Conservation (phyloP, 2,888 invertebrate genomes). For the Poecilus cupreus region DNA sequence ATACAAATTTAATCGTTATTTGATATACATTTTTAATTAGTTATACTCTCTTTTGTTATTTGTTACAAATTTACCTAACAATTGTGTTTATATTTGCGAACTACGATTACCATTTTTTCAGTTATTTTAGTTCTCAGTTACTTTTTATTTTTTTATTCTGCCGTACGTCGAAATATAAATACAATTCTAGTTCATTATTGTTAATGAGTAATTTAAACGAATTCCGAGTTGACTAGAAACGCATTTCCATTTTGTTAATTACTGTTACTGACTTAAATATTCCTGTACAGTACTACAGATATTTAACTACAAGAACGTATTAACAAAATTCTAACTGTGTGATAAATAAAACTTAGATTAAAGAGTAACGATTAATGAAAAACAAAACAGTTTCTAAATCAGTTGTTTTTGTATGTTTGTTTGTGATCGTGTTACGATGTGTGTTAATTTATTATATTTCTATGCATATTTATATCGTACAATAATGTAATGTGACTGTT, state of each 20-base stretch:
- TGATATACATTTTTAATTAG: slow-evolving; percentile 51
- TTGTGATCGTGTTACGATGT: slow-evolving; percentile 57
- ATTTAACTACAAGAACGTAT: slow-evolving; percentile 51
- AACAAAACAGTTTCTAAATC: slow-evolving; percentile 51
- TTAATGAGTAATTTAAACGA: slow-evolving; percentile 52
- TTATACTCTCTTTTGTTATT: slow-evolving; percentile 56
- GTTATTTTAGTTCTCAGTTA: slow-evolving; percentile 24
- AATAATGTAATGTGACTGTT: slow-evolving; percentile 43
- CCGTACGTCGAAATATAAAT: slow-evolving; percentile 51
- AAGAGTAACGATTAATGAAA: slow-evolving; percentile 49
- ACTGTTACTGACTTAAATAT: slow-evolving; percentile 49
- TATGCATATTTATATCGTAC: slow-evolving; percentile 50
- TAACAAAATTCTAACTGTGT: slow-evolving; percentile 59
- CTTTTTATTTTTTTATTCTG: background rate
- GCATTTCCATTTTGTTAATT: slow-evolving; percentile 57
- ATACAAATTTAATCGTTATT: slow-evolving; percentile 55
- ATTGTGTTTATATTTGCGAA: slow-evolving; percentile 55
- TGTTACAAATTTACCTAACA: slow-evolving; percentile 51
- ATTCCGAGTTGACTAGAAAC: slow-evolving; percentile 47
- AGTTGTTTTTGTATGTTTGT: slow-evolving; percentile 55
- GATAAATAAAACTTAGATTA: slow-evolving; percentile 56
- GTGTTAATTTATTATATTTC: slow-evolving; percentile 59
- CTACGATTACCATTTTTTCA: slow-evolving; percentile 26
- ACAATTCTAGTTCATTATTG: slow-evolving; percentile 53
- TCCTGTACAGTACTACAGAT: slow-evolving; percentile 41